phyloP scores from a whole-genome alignment of 1,140 invertebrate species.

The Apocrypta bakeri region DNA sequence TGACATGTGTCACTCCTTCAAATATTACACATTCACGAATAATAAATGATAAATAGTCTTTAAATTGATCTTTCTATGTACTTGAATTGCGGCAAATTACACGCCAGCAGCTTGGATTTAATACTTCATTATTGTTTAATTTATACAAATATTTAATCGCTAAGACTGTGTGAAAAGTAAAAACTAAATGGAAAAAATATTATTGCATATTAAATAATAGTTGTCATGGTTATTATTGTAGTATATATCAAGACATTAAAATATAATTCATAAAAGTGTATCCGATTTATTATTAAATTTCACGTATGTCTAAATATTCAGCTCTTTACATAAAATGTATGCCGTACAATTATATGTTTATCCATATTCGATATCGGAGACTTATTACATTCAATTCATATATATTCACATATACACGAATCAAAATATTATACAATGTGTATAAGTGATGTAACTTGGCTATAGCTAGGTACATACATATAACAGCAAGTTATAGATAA shows the following conservation, averaged over 20 bases:
- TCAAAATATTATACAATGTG: conserved; percentile 72
- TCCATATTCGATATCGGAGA: conserved; percentile 60
- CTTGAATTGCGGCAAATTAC: too few relatives aligned
- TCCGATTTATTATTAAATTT: conserved; percentile 75
- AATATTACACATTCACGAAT: too few relatives aligned
- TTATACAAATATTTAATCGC: too few relatives aligned
- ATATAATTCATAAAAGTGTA: conserved; percentile 74
- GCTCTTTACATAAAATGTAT: conserved; percentile 71
- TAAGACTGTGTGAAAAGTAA: too few relatives aligned
- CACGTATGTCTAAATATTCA: conserved; percentile 74
- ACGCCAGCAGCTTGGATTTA: too few relatives aligned
- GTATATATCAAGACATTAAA: neutral
- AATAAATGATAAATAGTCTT: too few relatives aligned
- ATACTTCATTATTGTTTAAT: too few relatives aligned
- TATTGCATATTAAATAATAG: neutral
- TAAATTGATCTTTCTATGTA: too few relatives aligned
- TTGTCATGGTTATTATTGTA: neutral
- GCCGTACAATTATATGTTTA: conserved; percentile 61
- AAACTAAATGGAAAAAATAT: too few relatives aligned
- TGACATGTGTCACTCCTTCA: too few relatives aligned
- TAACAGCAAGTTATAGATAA: conserved; percentile 71
- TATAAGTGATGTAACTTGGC: conserved; percentile 69
- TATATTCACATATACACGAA: conserved; percentile 69
- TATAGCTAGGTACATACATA: conserved; percentile 73
- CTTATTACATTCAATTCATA: conserved; percentile 62